A percentile compares a stretch with the other conserved stretches of the same genome.
These are phyloP conservation scores for Daboia siamensis DNA, from an alignment of 2,113 vertebrate species.

Conservation along the genomic window DNA sequence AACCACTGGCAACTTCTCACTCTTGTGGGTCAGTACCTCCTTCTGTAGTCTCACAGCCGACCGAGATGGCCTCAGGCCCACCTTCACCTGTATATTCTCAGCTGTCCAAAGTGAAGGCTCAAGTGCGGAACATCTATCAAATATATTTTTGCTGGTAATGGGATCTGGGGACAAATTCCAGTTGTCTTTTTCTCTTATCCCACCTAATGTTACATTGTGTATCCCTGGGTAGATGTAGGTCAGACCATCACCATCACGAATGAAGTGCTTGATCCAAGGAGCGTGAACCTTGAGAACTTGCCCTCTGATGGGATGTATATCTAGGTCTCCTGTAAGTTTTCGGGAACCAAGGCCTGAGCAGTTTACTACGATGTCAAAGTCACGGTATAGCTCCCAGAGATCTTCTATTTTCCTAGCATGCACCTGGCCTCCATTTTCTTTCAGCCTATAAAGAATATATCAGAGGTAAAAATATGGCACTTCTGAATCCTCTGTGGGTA, in stretches of 20 bases:
- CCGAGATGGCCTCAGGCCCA: constrained; percentile 85
- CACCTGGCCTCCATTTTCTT: constrained; percentile 70
- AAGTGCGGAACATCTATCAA: constrained; percentile 77
- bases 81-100: constrained; percentile 65
- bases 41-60: constrained; percentile 72
- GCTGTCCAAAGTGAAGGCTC: constrained; percentile 80
- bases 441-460: constrained; percentile 63
- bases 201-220: constrained; percentile 77
- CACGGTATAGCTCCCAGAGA: constrained; percentile 74
- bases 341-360: constrained; percentile 84
- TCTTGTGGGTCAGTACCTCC: constrained; percentile 65
- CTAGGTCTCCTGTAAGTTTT: constrained; percentile 68
- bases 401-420: constrained; percentile 69
- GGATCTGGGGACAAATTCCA: constrained; percentile 75
- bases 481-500: neutral
- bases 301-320: constrained; percentile 78
- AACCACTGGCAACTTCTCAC: constrained; percentile 70
- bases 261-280: constrained; percentile 90
- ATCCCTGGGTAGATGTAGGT: constrained; percentile 88
- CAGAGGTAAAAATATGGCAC: constrained; percentile 23
- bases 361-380: constrained; percentile 84
- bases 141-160: constrained; percentile 69
- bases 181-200: constrained; percentile 77
- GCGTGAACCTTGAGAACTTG: constrained; percentile 85
- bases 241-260: constrained; percentile 76